Evolutionary conservation across 2,113 vertebrate genomes (phyloP).

Genomic region (Chaetodon auriga): DNA sequence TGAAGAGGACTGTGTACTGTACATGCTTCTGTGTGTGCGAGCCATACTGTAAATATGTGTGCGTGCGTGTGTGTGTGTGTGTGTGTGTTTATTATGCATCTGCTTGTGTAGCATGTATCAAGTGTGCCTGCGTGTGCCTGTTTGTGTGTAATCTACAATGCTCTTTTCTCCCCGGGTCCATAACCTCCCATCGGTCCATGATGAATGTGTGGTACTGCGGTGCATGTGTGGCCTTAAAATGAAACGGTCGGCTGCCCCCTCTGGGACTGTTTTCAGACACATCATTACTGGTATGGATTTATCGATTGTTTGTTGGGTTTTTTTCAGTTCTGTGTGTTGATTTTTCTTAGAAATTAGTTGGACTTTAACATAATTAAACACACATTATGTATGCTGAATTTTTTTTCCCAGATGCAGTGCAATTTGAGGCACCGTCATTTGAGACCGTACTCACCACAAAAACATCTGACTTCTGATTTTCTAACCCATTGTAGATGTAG

Average conservation of each 20-base stretch:
- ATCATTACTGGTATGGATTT: slow-evolving; percentile 76
- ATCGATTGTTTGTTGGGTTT: slow-evolving; percentile 64
- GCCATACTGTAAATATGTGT: neutral
- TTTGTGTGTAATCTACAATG: slow-evolving; percentile 28
- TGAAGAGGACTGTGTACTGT: slow-evolving; percentile 24
- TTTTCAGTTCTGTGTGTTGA: slow-evolving; percentile 18
- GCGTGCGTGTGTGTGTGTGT: neutral
- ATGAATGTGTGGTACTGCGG: slow-evolving; percentile 72
- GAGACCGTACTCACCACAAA: neutral
- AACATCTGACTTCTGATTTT: neutral
- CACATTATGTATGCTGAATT: neutral
- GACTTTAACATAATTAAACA: slow-evolving; percentile 16
- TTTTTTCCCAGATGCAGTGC: neutral
- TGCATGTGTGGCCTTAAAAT: slow-evolving; percentile 70
- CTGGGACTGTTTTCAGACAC: slow-evolving; percentile 68
- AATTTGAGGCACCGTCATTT: neutral
- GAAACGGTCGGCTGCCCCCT: slow-evolving; percentile 53
- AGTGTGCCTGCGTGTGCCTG: slow-evolving; percentile 6
- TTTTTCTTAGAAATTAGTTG: slow-evolving; percentile 28
- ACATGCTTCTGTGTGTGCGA: neutral
- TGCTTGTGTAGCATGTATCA: slow-evolving; percentile 27
- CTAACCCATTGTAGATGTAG: neutral
- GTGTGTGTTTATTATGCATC: slow-evolving; percentile 23
- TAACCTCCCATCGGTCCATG: slow-evolving; percentile 68
- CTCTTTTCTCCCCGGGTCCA: slow-evolving; percentile 51